These are phyloP conservation scores for Pomatostomus ruficeps DNA, from an alignment of 2,113 vertebrate species.

Conservation along the genomic window DNA sequence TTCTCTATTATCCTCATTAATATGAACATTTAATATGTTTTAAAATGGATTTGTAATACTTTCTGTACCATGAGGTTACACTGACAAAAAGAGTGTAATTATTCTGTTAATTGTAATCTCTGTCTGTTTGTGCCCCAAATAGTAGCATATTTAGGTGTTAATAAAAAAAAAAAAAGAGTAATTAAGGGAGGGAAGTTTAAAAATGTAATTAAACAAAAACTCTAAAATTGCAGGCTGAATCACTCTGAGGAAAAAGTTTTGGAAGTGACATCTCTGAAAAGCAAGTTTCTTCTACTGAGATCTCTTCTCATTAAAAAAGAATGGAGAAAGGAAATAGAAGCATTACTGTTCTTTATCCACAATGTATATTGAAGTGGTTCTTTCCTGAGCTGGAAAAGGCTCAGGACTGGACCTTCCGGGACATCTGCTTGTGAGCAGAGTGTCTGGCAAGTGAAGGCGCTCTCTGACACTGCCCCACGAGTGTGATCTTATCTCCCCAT, in stretches of 20 bases:
- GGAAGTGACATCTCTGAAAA: constrained; percentile 34
- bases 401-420: not conserved
- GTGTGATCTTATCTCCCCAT: not conserved
- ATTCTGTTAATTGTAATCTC: constrained; percentile 81
- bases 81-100: constrained; percentile 80
- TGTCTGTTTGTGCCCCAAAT: constrained; percentile 77
- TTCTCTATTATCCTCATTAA: constrained; percentile 88
- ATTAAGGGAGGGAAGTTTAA: constrained; percentile 74
- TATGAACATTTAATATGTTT: constrained; percentile 89
- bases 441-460: not conserved
- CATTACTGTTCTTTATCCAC: not conserved
- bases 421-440: not conserved
- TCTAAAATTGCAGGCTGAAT: constrained; percentile 25
- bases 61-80: constrained; percentile 78
- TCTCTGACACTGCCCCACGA: not conserved
- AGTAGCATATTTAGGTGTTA: constrained; percentile 78
- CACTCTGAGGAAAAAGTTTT: constrained; percentile 35
- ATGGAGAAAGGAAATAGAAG: not conserved
- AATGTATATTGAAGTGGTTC: not conserved
- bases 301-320: not conserved
- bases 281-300: not conserved
- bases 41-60: constrained; percentile 87
- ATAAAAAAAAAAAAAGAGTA: constrained; percentile 52
- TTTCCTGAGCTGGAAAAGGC: not conserved
- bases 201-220: constrained; percentile 72